A percentile compares a stretch with the other conserved stretches of the same genome.
Evolutionary conservation across 2,797 vertebrate genomes (phyloP).

Genomic region (Mallotus villosus): DNA sequence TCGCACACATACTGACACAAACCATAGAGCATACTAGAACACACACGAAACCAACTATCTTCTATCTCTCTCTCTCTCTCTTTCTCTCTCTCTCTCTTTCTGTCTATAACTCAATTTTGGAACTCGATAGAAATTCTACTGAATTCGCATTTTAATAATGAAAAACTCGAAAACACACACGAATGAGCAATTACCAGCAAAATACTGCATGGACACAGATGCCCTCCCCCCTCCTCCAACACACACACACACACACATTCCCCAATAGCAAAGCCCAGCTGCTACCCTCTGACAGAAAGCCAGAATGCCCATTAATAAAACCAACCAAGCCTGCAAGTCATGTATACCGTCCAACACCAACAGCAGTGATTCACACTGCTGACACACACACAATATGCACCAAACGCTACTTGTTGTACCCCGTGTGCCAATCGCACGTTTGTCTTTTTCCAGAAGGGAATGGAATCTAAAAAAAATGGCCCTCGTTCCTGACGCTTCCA

Average conservation of each 20-base stretch:
- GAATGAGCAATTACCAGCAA: background rate
- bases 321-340: conserved; percentile 19
- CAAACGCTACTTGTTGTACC: background rate
- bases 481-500: background rate
- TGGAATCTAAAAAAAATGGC: background rate
- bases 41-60: conserved; percentile 51
- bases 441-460: background rate
- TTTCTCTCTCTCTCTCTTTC: background rate
- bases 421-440: background rate
- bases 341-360: conserved; percentile 6
- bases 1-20: conserved; percentile 18
- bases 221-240: background rate
- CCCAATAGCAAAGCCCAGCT: background rate
- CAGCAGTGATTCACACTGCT: background rate
- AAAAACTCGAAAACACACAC: background rate
- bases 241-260: conserved; percentile 9
- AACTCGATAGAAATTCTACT: no score
- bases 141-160: no score
- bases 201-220: background rate
- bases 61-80: conserved; percentile 25
- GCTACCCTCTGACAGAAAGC: conserved; percentile 17
- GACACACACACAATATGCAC: background rate
- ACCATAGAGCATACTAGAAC: conserved; percentile 8
- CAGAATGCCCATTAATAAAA: conserved; percentile 52
- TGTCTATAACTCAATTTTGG: no score